Conservation (phyloP, 2,113 vertebrate genomes). For the Ciconia maguari region DNA sequence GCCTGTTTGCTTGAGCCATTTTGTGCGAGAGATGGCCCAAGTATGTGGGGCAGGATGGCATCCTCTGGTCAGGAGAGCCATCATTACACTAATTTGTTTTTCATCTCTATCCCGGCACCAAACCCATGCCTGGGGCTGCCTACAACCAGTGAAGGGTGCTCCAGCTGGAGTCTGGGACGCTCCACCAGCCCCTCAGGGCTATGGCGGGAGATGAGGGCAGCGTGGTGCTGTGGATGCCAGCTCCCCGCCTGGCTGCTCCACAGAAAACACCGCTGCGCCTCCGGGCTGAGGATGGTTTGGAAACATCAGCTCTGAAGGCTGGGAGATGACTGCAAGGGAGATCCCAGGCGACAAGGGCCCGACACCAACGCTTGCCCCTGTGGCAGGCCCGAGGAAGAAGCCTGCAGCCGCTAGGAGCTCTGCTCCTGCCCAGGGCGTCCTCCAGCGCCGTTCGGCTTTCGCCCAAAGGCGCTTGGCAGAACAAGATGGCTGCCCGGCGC, state of each 20-base stretch:
- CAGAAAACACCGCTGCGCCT: background rate
- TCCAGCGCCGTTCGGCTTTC: too few species aligned
- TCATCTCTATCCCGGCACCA: background rate
- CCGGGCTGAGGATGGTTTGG: background rate
- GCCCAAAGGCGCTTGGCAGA: background rate
- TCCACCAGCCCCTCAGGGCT: too few species aligned
- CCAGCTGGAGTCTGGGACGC: accelerated
- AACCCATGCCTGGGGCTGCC: background rate
- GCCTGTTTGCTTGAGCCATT: background rate
- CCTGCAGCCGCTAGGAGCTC: background rate
- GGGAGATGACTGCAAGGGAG: too few species aligned
- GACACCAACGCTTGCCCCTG: accelerated
- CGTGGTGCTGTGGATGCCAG: accelerated
- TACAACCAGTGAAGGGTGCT: background rate
- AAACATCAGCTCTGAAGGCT: background rate
- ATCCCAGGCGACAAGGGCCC: background rate
- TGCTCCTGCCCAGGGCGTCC: background rate
- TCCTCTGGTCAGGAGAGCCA: background rate
- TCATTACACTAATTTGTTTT: background rate
- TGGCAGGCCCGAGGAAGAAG: background rate
- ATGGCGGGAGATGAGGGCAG: background rate
- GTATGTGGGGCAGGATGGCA: accelerated
- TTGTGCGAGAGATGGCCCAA: background rate
- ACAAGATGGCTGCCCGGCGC: background rate
- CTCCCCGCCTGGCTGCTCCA: background rate